A percentile compares a stretch with the other conserved stretches of the same genome.
These are phyloP conservation scores for Crotalus tigris DNA, from an alignment of 2,113 vertebrate species.

Conservation along the genomic window DNA sequence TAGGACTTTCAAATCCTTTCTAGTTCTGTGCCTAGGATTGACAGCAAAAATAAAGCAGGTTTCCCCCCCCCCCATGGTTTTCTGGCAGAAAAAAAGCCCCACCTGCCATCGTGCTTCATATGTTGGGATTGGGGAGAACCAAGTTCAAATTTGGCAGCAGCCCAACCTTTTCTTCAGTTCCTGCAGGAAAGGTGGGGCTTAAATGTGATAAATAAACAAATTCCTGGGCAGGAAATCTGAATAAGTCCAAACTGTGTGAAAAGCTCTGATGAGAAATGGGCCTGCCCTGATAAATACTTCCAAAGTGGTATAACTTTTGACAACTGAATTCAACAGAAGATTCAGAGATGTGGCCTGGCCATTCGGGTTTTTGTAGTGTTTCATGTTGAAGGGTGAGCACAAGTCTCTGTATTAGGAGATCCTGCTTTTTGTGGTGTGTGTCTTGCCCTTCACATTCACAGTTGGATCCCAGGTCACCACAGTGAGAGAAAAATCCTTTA, in stretches of 20 bases:
- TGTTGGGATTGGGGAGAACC: not conserved
- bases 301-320: not conserved
- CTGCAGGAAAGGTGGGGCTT: not conserved
- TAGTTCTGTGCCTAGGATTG: not conserved
- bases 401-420: not conserved
- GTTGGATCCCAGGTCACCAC: not conserved
- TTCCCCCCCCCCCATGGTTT: not conserved
- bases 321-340: not conserved
- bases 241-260: not conserved
- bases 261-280: not conserved
- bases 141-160: not conserved
- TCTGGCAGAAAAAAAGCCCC: not conserved
- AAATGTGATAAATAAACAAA: not conserved
- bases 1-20: not conserved
- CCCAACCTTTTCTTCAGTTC: not conserved
- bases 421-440: not conserved
- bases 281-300: not conserved
- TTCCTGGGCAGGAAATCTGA: not conserved
- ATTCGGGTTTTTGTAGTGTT: not conserved
- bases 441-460: not conserved
- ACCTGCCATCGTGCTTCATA: not conserved
- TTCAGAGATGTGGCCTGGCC: not conserved
- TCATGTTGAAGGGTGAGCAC: not conserved
- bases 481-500: not conserved
- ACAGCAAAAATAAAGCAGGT: not conserved